phyloP scores from a whole-genome alignment of 2,797 vertebrate species.

The Propithecus perrieri region DNA sequence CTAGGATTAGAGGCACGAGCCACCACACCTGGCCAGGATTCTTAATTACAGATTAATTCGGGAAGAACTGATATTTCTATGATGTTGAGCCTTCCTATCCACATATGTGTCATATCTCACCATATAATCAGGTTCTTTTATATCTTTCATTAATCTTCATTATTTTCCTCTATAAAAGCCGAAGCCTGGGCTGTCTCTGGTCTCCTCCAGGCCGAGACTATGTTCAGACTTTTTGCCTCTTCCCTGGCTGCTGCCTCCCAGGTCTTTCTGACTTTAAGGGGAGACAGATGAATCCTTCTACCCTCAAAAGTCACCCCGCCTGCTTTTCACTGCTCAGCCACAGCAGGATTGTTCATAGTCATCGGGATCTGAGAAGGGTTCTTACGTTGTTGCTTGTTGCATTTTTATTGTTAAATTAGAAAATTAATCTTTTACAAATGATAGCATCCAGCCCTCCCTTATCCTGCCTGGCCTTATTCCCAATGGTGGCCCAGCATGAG shows the following conservation, averaged over 20 bases:
- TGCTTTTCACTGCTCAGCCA: background rate
- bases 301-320: background rate
- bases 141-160: background rate
- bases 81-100: background rate
- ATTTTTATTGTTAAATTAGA: background rate
- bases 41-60: constrained; percentile 8
- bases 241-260: background rate
- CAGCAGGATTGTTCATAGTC: background rate
- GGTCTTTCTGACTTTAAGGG: background rate
- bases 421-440: background rate
- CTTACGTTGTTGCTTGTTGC: background rate
- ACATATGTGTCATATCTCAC: background rate
- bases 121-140: background rate
- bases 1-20: too few species aligned
- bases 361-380: background rate
- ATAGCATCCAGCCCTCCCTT: background rate
- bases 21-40: too few species aligned
- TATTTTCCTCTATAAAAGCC: background rate
- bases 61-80: background rate
- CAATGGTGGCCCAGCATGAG: background rate
- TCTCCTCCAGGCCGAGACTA: background rate
- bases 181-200: background rate
- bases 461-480: background rate
- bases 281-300: background rate
- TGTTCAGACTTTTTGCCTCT: background rate